Evolutionary conservation across 2,797 vertebrate genomes (phyloP), one percentile per base, ranked within the genome.

Genomic region (Siniperca undulata): DNA sequence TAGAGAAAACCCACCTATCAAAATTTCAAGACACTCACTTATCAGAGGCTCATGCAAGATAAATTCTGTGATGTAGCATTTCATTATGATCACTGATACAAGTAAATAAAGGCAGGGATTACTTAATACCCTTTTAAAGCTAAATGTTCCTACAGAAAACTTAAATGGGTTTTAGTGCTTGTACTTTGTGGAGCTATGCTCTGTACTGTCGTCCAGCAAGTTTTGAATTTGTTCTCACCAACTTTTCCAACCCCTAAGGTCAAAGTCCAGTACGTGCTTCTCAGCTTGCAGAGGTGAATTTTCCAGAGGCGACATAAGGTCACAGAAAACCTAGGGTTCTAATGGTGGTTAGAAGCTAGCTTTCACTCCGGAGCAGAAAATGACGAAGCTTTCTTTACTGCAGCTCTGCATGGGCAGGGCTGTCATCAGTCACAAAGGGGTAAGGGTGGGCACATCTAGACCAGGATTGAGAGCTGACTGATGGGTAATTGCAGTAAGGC

Each of bases 391-490:
- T 70, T 93, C 80, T 66, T 83, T 70, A 22, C 74, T 65, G 73
- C 80, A 70, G 70, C 72, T 78, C 85, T 86, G 88, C 87, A 90
- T 89, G 75, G 78, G 77, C 59, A 44, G 53, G 77, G 68, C 78
- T 83, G 74, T 80, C 89, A 92, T 92, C 84, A 86, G 86, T 92
- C 92, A 91, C 83, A 81, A 71, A 79, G 70, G 73, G 77, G 72
- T 82, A 85, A 84, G 78, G 79, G 69, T 75, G 84, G 73, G 66
- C 65, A 85, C 87, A 79, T 86, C 78, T 83, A 88, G 77, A 87
- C 81, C 76, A 40, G 85, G 81, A 89, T 46, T 89, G 82, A 89
- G 80, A 91, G 83, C 83, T 87, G 93, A 90, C 89, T 92, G 92
- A 93, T 91, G 87, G 80, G 81, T 85, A 83, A 82, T 88, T 86